Evolutionary conservation across 2,888 invertebrate species (phyloP).

Genomic region (Nudaria mundana): DNA sequence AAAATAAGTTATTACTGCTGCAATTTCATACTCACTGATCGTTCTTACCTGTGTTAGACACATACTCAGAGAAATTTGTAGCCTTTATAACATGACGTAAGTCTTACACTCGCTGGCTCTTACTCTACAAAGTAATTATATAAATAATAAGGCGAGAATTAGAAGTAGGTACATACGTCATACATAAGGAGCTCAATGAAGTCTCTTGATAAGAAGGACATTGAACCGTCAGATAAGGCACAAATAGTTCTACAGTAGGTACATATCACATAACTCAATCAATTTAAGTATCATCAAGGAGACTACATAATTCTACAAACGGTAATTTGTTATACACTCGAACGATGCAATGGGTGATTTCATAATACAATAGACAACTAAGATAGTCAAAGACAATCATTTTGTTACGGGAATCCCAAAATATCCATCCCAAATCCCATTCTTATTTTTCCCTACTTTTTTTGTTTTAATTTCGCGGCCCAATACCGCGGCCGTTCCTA

Average conservation of each 20-base stretch:
- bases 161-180: slow-evolving; percentile 43
- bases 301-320: slow-evolving; percentile 26
- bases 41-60: too few species aligned
- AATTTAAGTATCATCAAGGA: slow-evolving; percentile 36
- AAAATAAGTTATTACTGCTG: too few species aligned
- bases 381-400: too few species aligned
- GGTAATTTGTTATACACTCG: slow-evolving; percentile 27
- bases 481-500: too few species aligned
- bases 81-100: too few species aligned
- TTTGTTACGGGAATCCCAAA: too few species aligned
- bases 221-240: slow-evolving; percentile 54
- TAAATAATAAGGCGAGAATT: slow-evolving; percentile 24
- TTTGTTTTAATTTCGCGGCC: too few species aligned
- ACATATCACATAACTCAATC: slow-evolving; percentile 25
- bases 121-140: slow-evolving; percentile 1
- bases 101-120: too few species aligned
- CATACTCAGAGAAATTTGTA: too few species aligned
- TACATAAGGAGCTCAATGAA: slow-evolving; percentile 59
- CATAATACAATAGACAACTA: slow-evolving; percentile 10
- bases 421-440: too few species aligned
- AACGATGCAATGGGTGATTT: slow-evolving; percentile 23
- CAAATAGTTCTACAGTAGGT: slow-evolving; percentile 35
- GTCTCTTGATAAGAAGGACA: slow-evolving; percentile 55
- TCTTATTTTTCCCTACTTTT: too few species aligned
- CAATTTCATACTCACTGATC: too few species aligned